These are phyloP conservation scores for Ophiodon elongatus DNA, from an alignment of 2,113 vertebrate genomes.

Conservation along the genomic window DNA sequence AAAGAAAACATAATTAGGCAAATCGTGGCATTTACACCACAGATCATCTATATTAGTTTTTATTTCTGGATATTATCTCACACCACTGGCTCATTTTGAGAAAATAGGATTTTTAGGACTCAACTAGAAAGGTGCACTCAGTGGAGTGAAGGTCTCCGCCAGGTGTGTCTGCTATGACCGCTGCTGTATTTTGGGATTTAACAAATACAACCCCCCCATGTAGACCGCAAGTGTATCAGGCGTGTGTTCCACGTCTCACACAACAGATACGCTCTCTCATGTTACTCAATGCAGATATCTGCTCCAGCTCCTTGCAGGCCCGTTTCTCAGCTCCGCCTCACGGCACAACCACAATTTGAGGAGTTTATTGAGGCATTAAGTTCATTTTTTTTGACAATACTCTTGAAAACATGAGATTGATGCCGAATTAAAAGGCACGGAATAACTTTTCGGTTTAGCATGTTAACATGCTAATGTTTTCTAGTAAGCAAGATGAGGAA, in stretches of 20 bases:
- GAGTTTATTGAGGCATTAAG: not conserved
- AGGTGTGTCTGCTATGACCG: too few relatives aligned
- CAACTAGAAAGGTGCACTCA: not conserved
- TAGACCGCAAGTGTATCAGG: too few relatives aligned
- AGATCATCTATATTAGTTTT: too few relatives aligned
- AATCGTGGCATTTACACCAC: not conserved
- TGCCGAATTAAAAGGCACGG: not conserved
- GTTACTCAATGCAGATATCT: too few relatives aligned
- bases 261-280: too few relatives aligned
- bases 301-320: not conserved
- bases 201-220: too few relatives aligned
- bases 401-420: not conserved
- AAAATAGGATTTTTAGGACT: not conserved
- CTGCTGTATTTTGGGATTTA: too few relatives aligned
- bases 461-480: not conserved
- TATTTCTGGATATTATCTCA: too few relatives aligned
- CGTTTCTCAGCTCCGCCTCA: too few relatives aligned
- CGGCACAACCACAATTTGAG: not conserved
- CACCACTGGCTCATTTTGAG: not conserved
- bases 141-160: too few relatives aligned
- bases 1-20: not conserved
- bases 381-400: not conserved
- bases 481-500: not conserved
- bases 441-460: not conserved
- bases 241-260: too few relatives aligned